Conservation (phyloP, 1,140 invertebrate species). For the Danaus melanippus region DNA sequence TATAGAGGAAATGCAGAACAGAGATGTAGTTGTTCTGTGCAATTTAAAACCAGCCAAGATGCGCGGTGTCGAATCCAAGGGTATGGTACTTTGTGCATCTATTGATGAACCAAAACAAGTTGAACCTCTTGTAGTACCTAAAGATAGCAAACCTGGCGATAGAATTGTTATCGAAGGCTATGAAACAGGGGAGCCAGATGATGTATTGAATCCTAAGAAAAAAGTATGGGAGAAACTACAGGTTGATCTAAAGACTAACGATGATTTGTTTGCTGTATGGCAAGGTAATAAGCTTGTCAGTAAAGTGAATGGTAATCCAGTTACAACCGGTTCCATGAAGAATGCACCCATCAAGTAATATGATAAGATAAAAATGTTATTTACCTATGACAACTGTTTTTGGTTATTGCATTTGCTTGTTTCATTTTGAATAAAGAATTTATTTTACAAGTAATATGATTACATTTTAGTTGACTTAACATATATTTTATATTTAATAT, state of each 20-base stretch:
- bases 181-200: slow-evolving; percentile 85
- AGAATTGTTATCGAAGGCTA: slow-evolving; percentile 85
- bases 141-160: slow-evolving; percentile 83
- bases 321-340: slow-evolving; percentile 80
- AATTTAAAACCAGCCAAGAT: slow-evolving; percentile 96
- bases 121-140: slow-evolving; percentile 86
- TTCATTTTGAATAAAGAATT: slow-evolving; percentile 2
- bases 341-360: slow-evolving; percentile 85
- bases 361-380: too few relatives aligned
- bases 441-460: background rate
- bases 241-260: slow-evolving; percentile 85
- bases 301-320: slow-evolving; percentile 75
- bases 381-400: slow-evolving; percentile 1
- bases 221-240: slow-evolving; percentile 97
- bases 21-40: slow-evolving; percentile 90
- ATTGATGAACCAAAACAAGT: slow-evolving; percentile 84
- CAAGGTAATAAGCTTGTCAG: slow-evolving; percentile 84
- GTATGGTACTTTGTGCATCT: slow-evolving; percentile 94
- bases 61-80: slow-evolving; percentile 89
- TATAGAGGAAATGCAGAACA: slow-evolving; percentile 88
- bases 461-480: background rate
- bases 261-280: slow-evolving; percentile 85
- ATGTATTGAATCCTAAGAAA: slow-evolving; percentile 96
- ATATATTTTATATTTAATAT: too few relatives aligned
- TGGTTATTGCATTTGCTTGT: background rate